Base-by-base conservation (phyloP, 2,113 vertebrate species). In the Thunnus maccoyii region DNA sequence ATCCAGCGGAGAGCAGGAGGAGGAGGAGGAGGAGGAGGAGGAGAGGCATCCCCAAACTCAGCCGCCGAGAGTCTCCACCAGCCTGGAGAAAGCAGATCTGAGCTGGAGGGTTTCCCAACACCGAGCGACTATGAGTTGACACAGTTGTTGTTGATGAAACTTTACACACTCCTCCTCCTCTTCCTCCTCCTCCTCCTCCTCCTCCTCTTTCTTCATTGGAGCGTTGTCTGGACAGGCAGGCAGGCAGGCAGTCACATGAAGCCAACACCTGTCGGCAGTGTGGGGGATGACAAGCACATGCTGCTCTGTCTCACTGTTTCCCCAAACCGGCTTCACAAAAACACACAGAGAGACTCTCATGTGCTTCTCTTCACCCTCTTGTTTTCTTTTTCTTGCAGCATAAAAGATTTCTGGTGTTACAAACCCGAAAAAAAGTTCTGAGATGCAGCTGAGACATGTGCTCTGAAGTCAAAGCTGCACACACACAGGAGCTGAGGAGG, bases 251-350 rank as follows among this genome's bases (percentile, higher is more conserved):
- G 92, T 95, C 95, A 94, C 94, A 85, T 92, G 94, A 92, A 80
- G 55, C 72, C 87, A 94, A 91, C 96, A 96, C 95, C 95, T 96
- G 96, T 95, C 86, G 93, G 89, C 82, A 62, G 87, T 82, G 82
- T 86, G 87, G 75, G 75, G 80, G 82, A 74, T 74, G 86, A 84
- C 27, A 68, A 73, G 85, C 81, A 82, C 87, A 83, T 77, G 84
- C 80, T 80, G 77, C 89, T 61, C 58, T 2, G 20, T 41, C 54
- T 80, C 72, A 46, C 61, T 75, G 65, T 76, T 74, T 81, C n/a
- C 4, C 64, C 50, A 18, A 18, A 72, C 55, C 11, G 27, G 70
- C 66, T 68, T 56, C 41, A 47, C 11, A 50, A 69, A 80, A 30
- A 30, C 27, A 30, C 27, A 30, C 27, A 30, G 27, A 30, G 27